These are phyloP conservation scores for Carposina sasakii DNA, from an alignment of 1,140 invertebrate species.

Conservation along the genomic window DNA sequence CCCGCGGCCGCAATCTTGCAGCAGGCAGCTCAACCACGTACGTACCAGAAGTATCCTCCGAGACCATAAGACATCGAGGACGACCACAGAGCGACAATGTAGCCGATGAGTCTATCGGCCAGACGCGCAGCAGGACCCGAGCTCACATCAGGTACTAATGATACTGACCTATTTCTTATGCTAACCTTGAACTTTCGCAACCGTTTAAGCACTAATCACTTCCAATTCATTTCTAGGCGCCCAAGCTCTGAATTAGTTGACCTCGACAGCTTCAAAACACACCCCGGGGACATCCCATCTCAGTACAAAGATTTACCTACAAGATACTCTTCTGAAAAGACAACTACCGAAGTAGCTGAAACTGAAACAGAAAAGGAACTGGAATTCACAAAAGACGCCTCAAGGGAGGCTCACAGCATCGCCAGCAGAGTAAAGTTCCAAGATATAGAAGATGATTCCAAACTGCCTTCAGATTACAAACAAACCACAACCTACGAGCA, in stretches of 20 bases:
- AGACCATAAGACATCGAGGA: constrained; percentile 65
- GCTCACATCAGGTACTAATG: constrained; percentile 60
- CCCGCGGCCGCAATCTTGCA: constrained; percentile 77
- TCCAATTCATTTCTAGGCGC: constrained; percentile 60
- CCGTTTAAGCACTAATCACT: not conserved
- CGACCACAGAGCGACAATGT: constrained; percentile 61
- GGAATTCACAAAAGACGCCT: constrained; percentile 37
- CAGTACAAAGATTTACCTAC: constrained; percentile 62
- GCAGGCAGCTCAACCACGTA: constrained; percentile 49
- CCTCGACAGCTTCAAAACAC: constrained; percentile 84
- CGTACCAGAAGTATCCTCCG: constrained; percentile 49
- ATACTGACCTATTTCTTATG: not conserved
- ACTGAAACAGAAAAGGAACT: constrained; percentile 28
- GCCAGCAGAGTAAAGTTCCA: constrained; percentile 41
- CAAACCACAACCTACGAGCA: constrained; percentile 60
- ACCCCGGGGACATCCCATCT: constrained; percentile 70
- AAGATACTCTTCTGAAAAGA: constrained; percentile 57
- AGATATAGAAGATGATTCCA: constrained; percentile 55
- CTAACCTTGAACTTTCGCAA: not conserved
- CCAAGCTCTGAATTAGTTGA: constrained; percentile 85
- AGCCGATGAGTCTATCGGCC: constrained; percentile 63
- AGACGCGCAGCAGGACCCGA: constrained; percentile 64
- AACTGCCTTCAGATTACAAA: constrained; percentile 56
- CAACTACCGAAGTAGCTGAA: constrained; percentile 45
- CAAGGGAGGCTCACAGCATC: constrained; percentile 47